Conservation (phyloP, 1,140 invertebrate genomes). For the Panagrolaimus sp. region DNA sequence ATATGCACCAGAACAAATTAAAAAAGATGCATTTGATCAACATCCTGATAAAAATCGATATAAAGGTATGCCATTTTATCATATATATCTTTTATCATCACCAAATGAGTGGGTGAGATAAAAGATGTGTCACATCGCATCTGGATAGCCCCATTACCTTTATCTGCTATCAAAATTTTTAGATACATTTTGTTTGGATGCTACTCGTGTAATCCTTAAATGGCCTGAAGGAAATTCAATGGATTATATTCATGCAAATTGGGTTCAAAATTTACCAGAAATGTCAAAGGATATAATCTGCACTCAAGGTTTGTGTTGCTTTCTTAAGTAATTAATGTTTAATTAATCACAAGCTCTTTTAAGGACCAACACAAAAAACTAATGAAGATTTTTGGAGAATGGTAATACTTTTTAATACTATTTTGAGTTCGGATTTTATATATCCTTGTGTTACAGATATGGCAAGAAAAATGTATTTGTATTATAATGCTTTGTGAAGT, state of each 20-base stretch:
- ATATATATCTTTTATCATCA: too few species aligned
- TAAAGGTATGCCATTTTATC: conserved; percentile 23
- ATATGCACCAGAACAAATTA: conserved; percentile 24
- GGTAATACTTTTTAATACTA: neutral
- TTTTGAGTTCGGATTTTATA: neutral
- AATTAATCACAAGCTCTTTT: neutral
- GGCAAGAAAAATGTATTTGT: conserved; percentile 20
- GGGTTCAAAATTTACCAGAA: conserved; percentile 14
- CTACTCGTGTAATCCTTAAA: conserved; percentile 33
- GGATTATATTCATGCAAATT: conserved; percentile 24
- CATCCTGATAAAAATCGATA: conserved; percentile 39
- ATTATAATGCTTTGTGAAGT: conserved; percentile 30
- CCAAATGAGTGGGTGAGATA: too few species aligned
- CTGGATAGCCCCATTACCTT: neutral
- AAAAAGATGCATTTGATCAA: conserved; percentile 28
- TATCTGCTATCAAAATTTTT: conserved; percentile 17
- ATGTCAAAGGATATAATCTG: conserved; percentile 10
- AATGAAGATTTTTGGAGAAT: neutral
- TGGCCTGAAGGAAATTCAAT: conserved; percentile 23
- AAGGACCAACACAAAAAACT: neutral
- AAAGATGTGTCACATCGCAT: too few species aligned
- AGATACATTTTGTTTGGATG: conserved; percentile 27
- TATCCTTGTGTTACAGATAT: neutral
- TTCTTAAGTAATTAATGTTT: too few species aligned
- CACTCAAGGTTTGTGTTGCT: conserved; percentile 13